Percentiles rank a stretch among this genome's conserved stretches.
phyloP scores from a whole-genome alignment of 2,888 invertebrate genomes.

The Pyrochroa serraticornis region DNA sequence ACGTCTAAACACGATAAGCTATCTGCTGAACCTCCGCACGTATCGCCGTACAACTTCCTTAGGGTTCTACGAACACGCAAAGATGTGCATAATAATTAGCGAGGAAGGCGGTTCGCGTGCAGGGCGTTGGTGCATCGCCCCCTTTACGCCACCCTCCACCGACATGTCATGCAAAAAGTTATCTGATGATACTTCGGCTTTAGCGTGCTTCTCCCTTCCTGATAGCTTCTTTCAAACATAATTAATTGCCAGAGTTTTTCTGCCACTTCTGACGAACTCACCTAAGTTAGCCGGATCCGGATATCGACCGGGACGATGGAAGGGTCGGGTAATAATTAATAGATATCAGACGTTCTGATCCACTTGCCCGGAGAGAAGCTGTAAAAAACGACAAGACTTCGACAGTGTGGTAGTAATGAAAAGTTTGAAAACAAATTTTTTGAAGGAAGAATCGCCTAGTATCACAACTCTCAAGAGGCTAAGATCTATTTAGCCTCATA shows the following conservation, averaged over 20 bases:
- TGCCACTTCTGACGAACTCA: slow-evolving; percentile 1
- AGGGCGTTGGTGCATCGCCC: slow-evolving; percentile 20
- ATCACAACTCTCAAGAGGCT: too few species aligned
- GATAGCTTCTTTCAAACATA: slow-evolving; percentile 22
- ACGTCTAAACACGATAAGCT: slow-evolving; percentile 45
- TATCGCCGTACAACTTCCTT: slow-evolving; percentile 55
- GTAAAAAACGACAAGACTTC: too few species aligned
- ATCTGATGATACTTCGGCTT: slow-evolving; percentile 24
- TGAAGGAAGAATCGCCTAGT: too few species aligned
- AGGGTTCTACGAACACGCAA: slow-evolving; percentile 52
- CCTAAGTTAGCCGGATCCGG: too few species aligned
- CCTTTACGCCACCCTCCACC: slow-evolving; percentile 1
- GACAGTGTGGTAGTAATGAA: too few species aligned
- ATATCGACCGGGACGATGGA: too few species aligned
- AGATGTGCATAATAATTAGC: slow-evolving; percentile 57
- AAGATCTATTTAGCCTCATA: too few species aligned
- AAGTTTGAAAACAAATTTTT: too few species aligned
- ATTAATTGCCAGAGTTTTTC: slow-evolving; percentile 22
- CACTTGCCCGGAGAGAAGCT: too few species aligned
- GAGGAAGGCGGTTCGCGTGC: slow-evolving; percentile 45
- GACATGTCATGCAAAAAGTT: slow-evolving; percentile 26
- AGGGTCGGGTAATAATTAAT: too few species aligned
- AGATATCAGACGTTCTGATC: too few species aligned
- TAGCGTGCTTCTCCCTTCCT: slow-evolving; percentile 13
- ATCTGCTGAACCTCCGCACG: slow-evolving; percentile 44